Evolutionary conservation across 2,888 invertebrate genomes (phyloP), one percentile per base, ranked within the genome.

Genomic region (Napeogenes inachia): DNA sequence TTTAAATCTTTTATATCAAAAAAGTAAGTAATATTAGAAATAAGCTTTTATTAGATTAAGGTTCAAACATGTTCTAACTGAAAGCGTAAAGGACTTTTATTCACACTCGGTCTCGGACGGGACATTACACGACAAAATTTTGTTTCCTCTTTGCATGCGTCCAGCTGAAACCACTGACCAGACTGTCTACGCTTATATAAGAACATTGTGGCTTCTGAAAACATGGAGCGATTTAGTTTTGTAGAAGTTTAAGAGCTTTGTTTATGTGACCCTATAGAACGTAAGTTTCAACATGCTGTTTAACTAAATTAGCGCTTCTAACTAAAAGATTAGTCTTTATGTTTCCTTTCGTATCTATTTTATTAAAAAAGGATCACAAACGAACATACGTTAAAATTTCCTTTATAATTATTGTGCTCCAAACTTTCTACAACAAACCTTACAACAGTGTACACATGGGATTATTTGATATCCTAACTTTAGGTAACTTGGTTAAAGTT

Each of bases 81-180:
- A 56, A 60, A 55, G 66, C 64, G 60, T 64, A 58, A 68, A 65
- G 58, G 60, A 64, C 63, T 69, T 68, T 68, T 65, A 65, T 65
- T 67, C 66, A 61, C 66, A 65, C 68, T 69, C 64, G 62, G 65
- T 66, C 65, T 61, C 62, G 64, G 62, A 61, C 63, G 67, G 65
- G 62, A 68, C 71, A 68, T 70, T 71, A 65, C 62, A 59, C 60
- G 53, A 57, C 57, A 60, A 58, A 71, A 68, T 71, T 70, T 71
- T 67, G 70, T 70, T 63, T 62, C 59, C 63, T 53, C 58, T 60
- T 64, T 58, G 66, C 68, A 69, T 64, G 62, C 55, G 67, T 68
- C 64, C 68, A 68, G 67, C 63, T 66, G 68, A 60, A 64, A 69
- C 69, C 69, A 56, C 68, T 59, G 60, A 58, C 68, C 63, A 60